A percentile compares a stretch with the other conserved stretches of the same genome.
Conservation (phyloP, 2,888 invertebrate species). For the Ophion ellenae region DNA sequence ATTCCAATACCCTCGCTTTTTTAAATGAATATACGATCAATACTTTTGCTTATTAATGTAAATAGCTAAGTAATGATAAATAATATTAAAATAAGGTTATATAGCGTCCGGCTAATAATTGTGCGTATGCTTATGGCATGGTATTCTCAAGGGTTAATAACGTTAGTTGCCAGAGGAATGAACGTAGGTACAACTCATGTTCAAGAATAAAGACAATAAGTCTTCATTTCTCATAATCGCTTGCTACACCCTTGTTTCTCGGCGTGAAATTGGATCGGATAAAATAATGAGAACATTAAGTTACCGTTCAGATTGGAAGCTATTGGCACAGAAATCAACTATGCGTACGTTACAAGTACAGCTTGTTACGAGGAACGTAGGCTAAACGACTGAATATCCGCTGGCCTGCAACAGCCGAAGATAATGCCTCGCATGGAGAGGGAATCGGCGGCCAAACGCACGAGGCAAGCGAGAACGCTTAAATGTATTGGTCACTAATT, state of each 20-base stretch:
- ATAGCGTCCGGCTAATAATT: no score
- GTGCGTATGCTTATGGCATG: no score
- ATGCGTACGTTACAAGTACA: constrained; percentile 27
- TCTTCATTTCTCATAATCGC: no score
- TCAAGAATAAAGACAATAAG: no score
- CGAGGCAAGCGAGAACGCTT: constrained; percentile 56
- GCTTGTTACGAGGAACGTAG: constrained; percentile 47
- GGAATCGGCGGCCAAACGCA: constrained; percentile 57
- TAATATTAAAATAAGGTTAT: no score
- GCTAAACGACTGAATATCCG: constrained; percentile 55
- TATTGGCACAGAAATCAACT: neutral
- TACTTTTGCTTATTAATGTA: no score
- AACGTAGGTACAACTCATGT: neutral
- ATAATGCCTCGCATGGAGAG: constrained; percentile 61
- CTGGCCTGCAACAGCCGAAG: constrained; percentile 45
- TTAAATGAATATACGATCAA: no score
- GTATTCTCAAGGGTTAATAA: no score
- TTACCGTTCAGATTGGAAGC: neutral
- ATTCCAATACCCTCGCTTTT: no score
- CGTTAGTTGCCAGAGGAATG: neutral
- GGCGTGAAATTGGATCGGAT: no score
- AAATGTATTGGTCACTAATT: constrained; percentile 79
- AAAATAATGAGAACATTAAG: neutral
- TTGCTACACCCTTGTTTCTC: no score
- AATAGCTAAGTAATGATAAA: no score